These are phyloP conservation scores for Aethina tumida DNA, from an alignment of 1,140 invertebrate species.

Conservation along the genomic window DNA sequence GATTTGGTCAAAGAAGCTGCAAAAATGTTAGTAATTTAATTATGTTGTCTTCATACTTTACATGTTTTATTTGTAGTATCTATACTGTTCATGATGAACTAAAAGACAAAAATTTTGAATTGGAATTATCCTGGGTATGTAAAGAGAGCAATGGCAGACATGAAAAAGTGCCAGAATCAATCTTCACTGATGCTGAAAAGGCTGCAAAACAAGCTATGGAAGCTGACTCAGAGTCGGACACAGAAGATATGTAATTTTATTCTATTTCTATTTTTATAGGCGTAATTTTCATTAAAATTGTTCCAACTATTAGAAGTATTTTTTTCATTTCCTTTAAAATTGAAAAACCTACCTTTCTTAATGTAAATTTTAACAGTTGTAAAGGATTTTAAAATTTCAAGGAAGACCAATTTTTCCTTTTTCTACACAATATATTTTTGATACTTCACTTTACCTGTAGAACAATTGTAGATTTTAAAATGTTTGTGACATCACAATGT, in stretches of 20 bases:
- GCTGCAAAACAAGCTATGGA: slow-evolving; percentile 75
- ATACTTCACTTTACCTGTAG: too few species aligned
- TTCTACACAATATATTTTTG: too few species aligned
- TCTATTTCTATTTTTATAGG: neutral
- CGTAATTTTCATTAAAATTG: neutral
- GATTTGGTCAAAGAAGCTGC: slow-evolving; percentile 92
- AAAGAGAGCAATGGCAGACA: slow-evolving; percentile 67
- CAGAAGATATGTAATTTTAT: slow-evolving; percentile 54
- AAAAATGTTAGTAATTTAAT: slow-evolving; percentile 83
- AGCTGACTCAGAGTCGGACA: slow-evolving; percentile 75
- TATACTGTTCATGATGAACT: slow-evolving; percentile 96
- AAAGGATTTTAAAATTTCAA: slow-evolving; percentile 2
- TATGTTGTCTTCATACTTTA: neutral
- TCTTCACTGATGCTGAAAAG: slow-evolving; percentile 63
- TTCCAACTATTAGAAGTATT: neutral
- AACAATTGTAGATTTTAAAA: too few species aligned
- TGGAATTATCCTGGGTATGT: slow-evolving; percentile 96
- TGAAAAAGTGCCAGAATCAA: slow-evolving; percentile 54
- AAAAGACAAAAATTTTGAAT: slow-evolving; percentile 96
- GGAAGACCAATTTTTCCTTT: too few species aligned
- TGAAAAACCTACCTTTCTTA: slow-evolving; percentile 1
- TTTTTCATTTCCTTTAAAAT: neutral
- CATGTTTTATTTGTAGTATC: slow-evolving; percentile 55
- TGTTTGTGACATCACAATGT: too few species aligned
- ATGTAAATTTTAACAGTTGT: neutral